A percentile compares a stretch with the other conserved stretches of the same genome.
Conservation (phyloP, 2,113 vertebrate species). For the Trichechus manatus region DNA sequence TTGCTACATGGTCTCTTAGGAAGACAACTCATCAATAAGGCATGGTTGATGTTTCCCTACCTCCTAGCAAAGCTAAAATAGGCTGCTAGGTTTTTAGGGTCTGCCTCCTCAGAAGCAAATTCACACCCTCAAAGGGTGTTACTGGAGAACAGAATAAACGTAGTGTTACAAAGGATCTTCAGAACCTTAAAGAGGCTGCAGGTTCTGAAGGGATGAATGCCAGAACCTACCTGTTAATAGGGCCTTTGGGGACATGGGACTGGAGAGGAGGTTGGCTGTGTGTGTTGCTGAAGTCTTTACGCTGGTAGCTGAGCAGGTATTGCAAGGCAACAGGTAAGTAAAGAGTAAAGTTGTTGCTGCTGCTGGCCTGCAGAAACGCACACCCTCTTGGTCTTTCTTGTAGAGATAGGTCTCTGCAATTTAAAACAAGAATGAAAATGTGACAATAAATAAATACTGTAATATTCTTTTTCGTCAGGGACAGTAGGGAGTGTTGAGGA, state of each 20-base stretch:
- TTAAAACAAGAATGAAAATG: neutral
- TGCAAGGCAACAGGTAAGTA: neutral
- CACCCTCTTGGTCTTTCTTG: neutral
- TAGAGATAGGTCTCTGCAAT: neutral
- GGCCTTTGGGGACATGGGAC: neutral
- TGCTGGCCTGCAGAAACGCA: neutral
- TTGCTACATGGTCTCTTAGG: neutral
- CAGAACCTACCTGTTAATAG: neutral
- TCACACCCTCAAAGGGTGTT: neutral
- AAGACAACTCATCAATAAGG: neutral
- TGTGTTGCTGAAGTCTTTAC: neutral
- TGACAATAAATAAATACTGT: neutral
- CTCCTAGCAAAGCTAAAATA: neutral
- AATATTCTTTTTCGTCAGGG: neutral
- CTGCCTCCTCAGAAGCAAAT: neutral
- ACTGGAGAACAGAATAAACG: neutral
- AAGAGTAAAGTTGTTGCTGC: neutral
- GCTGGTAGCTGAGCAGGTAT: neutral
- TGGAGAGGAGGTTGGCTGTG: neutral
- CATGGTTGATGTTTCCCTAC: rapidly evolving
- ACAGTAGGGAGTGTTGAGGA: neutral
- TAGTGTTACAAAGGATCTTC: neutral
- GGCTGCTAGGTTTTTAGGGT: neutral
- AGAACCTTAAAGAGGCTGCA: neutral
- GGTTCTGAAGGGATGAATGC: neutral